Base-by-base conservation (phyloP, 2,888 invertebrate genomes). In the Chironomus riparius region DNA sequence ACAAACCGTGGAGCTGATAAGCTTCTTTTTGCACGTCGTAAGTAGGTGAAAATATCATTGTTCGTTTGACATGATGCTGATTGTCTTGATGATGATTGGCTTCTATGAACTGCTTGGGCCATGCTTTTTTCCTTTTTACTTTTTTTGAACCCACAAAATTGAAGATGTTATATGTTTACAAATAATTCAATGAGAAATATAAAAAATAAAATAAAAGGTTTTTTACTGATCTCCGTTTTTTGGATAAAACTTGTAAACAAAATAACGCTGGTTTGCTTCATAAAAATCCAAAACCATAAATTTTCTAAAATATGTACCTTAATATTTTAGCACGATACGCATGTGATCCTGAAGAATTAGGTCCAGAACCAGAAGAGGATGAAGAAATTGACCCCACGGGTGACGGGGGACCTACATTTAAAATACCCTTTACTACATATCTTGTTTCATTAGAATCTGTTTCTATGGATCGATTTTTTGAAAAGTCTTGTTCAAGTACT, bases 41-140 rank as follows among this genome's bases (percentile, higher is more conserved):
- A 78, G 7, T 83, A 78, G 62, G 82, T 80, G n/a, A 78, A 78
- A 3, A 81, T 76, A 65, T 79, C 78, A 61, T 47, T 61, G n/a
- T 76, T 70, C 13, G 70, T 70, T 28, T 76, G 70, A 70, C 68
- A 70, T 4, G 76, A 76, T 24, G 65, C 65, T 76, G 76, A 56
- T 70, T 68, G 70, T 80, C 85, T 82, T 48, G 87, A 86, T 13
- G 86, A 86, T 2, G 88, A 88, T 80, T 87, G 87, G 47, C 88
- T 88, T 77, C 89, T 82, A 76, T 88, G 86, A 0, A 83, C 83
- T 0, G 80, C 76, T 22, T 81, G 82, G 7, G 81, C 81, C 72
- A 83, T 82, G 4, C 78, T 80, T 77, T 83, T 83, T 77, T 84
- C 83, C 22, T 76, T 76, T 69, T 76, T 76, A 18, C 76, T 73